These are phyloP conservation scores for Chironomus riparius DNA, from an alignment of 2,888 invertebrate species.

Conservation along the genomic window DNA sequence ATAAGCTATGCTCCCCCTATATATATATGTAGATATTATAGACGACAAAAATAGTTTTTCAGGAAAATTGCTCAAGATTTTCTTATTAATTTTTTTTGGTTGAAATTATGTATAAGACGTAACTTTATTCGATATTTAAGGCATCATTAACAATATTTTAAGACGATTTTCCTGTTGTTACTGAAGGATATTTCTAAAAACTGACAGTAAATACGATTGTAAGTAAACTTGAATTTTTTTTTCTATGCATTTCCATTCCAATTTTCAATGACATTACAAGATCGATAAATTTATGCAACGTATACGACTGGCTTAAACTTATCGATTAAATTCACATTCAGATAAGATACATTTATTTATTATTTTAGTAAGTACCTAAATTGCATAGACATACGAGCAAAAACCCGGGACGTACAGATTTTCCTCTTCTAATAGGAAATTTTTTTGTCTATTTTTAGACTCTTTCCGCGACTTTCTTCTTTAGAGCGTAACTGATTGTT, in stretches of 20 bases:
- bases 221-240: too few species aligned
- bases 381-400: background rate
- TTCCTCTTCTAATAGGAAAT: background rate
- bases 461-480: background rate
- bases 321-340: too few species aligned
- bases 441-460: background rate
- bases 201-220: background rate
- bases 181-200: background rate
- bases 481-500: background rate
- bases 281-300: too few species aligned
- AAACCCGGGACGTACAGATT: background rate
- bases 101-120: background rate
- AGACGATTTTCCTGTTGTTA: background rate
- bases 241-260: too few species aligned
- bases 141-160: background rate
- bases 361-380: background rate
- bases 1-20: background rate
- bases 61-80: background rate
- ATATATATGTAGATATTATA: background rate
- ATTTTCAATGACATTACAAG: too few species aligned
- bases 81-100: background rate
- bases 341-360: too few species aligned
- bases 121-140: background rate
- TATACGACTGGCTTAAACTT: too few species aligned
- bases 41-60: background rate